These are phyloP conservation scores for Drosophila kambysellisi DNA, from an alignment of 2,888 invertebrate genomes.

Conservation along the genomic window DNA sequence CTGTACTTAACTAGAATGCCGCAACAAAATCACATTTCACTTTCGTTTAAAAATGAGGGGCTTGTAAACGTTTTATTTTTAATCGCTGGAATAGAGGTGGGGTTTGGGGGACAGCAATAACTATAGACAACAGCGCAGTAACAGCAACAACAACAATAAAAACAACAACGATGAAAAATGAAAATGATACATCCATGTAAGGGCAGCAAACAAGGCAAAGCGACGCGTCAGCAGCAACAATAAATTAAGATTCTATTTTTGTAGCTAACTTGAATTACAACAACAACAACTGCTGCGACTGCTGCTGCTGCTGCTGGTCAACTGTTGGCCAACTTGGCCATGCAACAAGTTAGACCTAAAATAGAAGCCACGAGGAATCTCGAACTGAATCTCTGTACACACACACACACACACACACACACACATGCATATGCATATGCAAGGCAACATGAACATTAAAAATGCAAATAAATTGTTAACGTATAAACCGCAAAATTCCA, in stretches of 20 bases:
- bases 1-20: constrained; percentile 51
- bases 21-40: constrained; percentile 67
- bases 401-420: constrained; percentile 16
- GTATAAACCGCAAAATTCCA: constrained; percentile 77
- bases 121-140: constrained; percentile 34
- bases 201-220: constrained; percentile 47
- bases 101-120: constrained; percentile 7
- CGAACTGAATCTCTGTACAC: constrained; percentile 18
- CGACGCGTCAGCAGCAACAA: constrained; percentile 62
- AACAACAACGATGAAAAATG: constrained; percentile 61
- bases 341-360: constrained; percentile 79
- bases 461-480: constrained; percentile 81
- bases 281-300: constrained; percentile 4
- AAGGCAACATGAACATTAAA: constrained; percentile 77
- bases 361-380: constrained; percentile 62
- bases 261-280: constrained; percentile 78
- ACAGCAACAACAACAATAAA: constrained; percentile 7
- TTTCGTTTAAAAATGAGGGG: constrained; percentile 62
- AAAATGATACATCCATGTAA: constrained; percentile 78
- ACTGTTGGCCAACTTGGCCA: constrained; percentile 39
- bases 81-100: constrained; percentile 14
- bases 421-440: constrained; percentile 10
- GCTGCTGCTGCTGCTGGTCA: constrained; percentile 23
- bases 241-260: constrained; percentile 81
- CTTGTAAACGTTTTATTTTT: constrained; percentile 47